phyloP scores from a whole-genome alignment of 2,797 vertebrate genomes.

The Picus viridis region DNA sequence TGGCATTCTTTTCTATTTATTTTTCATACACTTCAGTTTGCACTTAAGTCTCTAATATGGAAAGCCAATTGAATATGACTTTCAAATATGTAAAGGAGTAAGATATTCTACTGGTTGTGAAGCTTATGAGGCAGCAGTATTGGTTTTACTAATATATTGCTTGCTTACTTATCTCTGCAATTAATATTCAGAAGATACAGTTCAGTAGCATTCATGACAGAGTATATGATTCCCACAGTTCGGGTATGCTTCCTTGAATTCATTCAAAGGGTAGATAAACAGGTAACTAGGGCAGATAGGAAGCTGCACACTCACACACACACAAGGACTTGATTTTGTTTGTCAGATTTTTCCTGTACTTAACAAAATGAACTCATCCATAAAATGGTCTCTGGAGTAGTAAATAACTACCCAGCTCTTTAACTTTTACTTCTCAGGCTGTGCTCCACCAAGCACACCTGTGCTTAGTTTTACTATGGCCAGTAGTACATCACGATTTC shows the following conservation, averaged over 20 bases:
- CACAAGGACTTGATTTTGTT: background rate
- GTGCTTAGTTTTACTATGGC: background rate
- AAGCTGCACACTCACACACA: background rate
- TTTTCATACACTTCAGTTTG: background rate
- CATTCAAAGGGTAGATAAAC: background rate
- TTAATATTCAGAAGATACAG: background rate
- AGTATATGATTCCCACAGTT: background rate
- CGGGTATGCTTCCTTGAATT: background rate
- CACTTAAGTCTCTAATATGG: background rate
- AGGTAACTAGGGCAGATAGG: background rate
- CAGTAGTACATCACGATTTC: background rate
- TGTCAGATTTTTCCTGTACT: background rate
- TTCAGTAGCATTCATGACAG: background rate
- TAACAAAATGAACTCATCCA: background rate
- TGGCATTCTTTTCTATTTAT: background rate
- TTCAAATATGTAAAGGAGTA: background rate
- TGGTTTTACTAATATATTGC: background rate
- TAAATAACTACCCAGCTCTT: background rate
- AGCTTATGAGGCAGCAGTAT: background rate
- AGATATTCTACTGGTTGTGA: background rate
- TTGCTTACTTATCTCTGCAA: background rate
- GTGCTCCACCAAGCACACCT: background rate
- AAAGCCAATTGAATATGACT: background rate
- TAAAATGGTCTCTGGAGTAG: background rate
- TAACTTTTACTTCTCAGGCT: background rate